Percentiles rank a stretch among this genome's conserved stretches.
Conservation (phyloP, 2,888 invertebrate species). For the Lycia hirtaria region DNA sequence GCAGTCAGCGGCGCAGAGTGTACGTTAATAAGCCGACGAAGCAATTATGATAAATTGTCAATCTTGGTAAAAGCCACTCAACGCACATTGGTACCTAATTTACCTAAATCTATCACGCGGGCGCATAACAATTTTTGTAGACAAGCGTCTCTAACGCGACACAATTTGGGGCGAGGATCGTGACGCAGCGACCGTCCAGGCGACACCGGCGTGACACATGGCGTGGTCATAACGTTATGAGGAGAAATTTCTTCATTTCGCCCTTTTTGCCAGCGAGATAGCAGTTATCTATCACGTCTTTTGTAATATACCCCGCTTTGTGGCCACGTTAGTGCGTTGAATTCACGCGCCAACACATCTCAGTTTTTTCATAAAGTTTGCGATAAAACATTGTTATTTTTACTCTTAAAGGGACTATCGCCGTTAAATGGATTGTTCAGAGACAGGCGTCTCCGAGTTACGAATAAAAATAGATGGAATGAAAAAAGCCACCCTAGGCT, state of each 20-base stretch:
- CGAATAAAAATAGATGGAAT: slow-evolving; percentile 1
- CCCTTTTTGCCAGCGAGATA: slow-evolving; percentile 63
- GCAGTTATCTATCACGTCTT: slow-evolving; percentile 63
- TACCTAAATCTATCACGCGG: slow-evolving; percentile 40
- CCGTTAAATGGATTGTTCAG: slow-evolving; percentile 1
- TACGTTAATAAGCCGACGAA: not conserved
- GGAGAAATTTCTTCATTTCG: slow-evolving; percentile 68
- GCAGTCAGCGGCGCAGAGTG: no score
- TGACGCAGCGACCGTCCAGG: slow-evolving; percentile 55
- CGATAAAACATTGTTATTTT: slow-evolving; percentile 17
- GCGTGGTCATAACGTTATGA: slow-evolving; percentile 66
- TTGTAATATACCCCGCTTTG: slow-evolving; percentile 43
- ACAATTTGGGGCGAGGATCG: slow-evolving; percentile 58
- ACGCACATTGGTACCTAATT: not conserved
- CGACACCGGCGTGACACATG: slow-evolving; percentile 60
- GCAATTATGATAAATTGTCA: not conserved
- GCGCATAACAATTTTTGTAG: slow-evolving; percentile 38
- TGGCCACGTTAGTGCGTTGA: slow-evolving; percentile 25
- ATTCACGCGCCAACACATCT: slow-evolving; percentile 27
- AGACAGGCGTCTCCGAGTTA: not conserved
- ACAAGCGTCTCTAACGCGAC: slow-evolving; percentile 55
- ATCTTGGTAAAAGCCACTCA: slow-evolving; percentile 1
- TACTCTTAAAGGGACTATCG: not conserved
- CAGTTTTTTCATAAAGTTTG: slow-evolving; percentile 24
- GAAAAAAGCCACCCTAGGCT: not conserved